Evolutionary conservation across 2,113 vertebrate genomes (phyloP), one percentile per base, ranked within the genome.

Genomic region (Zosterops lateralis): DNA sequence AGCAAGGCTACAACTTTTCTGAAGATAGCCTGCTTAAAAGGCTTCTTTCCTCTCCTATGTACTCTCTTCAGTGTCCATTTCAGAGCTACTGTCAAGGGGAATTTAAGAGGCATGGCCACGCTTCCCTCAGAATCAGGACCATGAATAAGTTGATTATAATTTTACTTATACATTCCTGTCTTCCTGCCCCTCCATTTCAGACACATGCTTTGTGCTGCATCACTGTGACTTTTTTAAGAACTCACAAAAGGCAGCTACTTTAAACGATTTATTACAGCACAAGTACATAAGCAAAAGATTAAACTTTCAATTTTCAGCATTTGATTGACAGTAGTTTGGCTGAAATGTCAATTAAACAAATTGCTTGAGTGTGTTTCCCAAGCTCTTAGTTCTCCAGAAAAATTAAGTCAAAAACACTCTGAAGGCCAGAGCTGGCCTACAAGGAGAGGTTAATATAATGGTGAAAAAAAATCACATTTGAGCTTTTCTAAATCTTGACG

Each of bases 281-380:
- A 79, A 60, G 16, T 73, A 40, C 40, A 81, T 92, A 61, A 68
- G 45, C 25, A 48, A 48, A 78, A 81, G 17, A 75, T 87, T 65
- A 72, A 93, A 84, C 28, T 9, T 7, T 45, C 18, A 74, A 87
- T 91, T 60, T 86, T 88, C 77, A 78, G 10, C 22, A 48, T 20
- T 21, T 62, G 26, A 26, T 58, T 95, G 67, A 67, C 47, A 68
- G 50, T 60, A 78, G 44, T 89, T 94, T 92, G 68, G 57, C 53
- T 67, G 45, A 92, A 75, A 21, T 81, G 17, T 48, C 65, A 92
- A 29, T 95, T 91, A 87, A 87, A 73, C 17, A 87, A 87, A 90
- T 84, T 94, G 34, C 78, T 78, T 67, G n/a, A 85, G 29, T 87
- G 56, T 79, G 18, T 84, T 96, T 89, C 65, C 48, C 60, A 84